These are phyloP conservation scores for Acyrthosiphon pisum DNA, from an alignment of 1,140 invertebrate genomes.

Conservation along the genomic window DNA sequence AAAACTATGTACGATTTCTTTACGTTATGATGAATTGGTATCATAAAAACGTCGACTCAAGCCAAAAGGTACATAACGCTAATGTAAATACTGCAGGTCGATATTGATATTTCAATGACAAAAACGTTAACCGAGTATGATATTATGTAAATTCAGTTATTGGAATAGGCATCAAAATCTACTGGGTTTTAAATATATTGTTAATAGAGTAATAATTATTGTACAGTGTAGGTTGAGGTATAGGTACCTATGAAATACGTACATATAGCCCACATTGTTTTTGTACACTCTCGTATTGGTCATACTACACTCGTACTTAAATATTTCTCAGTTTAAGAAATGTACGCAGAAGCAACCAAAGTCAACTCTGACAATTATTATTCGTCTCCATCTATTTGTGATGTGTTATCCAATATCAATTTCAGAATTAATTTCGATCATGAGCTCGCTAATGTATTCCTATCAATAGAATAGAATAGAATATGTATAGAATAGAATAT, in stretches of 20 bases:
- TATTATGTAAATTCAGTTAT: background rate
- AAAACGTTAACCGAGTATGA: background rate
- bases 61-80: background rate
- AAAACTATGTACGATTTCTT: background rate
- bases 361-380: too few species aligned
- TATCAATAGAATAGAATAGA: too few species aligned
- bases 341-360: too few species aligned
- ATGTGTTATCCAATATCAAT: background rate
- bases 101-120: background rate
- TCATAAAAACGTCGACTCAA: background rate
- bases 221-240: background rate
- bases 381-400: background rate
- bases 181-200: background rate
- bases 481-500: too few species aligned
- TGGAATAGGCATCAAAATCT: background rate
- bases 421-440: background rate
- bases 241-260: background rate
- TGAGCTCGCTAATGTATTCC: background rate
- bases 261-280: background rate
- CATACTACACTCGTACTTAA: background rate
- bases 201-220: background rate
- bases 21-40: background rate
- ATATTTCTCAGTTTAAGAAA: background rate
- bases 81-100: background rate
- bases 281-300: background rate